Base-by-base conservation (phyloP, 2,113 vertebrate genomes). In the Rissa tridactyla region DNA sequence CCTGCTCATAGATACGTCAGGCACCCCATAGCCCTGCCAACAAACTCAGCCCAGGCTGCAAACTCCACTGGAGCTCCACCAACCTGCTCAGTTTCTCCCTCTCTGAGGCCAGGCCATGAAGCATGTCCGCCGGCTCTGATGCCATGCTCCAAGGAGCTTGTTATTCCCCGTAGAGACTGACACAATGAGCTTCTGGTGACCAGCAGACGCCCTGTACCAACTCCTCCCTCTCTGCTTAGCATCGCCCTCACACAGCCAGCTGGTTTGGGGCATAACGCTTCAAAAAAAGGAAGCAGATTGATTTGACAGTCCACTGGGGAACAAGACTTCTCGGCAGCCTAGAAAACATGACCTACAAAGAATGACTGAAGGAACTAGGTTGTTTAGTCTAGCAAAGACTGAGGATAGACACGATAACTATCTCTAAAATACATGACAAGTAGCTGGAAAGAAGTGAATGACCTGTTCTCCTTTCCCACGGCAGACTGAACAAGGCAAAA, bases 331-430 rank as follows among this genome's bases (percentile, higher is more conserved):
- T 96, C 87, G 38, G 90, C 71, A 93, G 92, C 92, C 92, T 94
- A 93, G 90, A 95, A 96, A 96, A 95, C 87, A 93, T 97, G 96
- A 97, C 96, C 96, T 97, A 97, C 94, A 96, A 97, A 96, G 90
- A 88, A 97, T 96, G 96, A 97, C 94, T 96, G 96, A 97, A 96
- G 96, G 96, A 97, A 96, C 96, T 97, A 95, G 96, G 96, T 97
- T 97, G 96, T 94, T 97, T 96, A 94, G 96, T 97, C 96, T 97
- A 97, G 93, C 12, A 0, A 96, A 93, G 90, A 90, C 58, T 90
- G 94, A 90, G 49, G 86, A 85, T 20, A 97, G 86, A 79, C 92
- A 80, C 0, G 15, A 54, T 92, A 96, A 87, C 90, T 88, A 54
- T 62, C 92, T 90, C 82, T 92, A 60, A 94, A 96, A 93, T 77